These are phyloP conservation scores for Xanthia icteritia DNA, from an alignment of 2,888 invertebrate genomes.

Conservation along the genomic window DNA sequence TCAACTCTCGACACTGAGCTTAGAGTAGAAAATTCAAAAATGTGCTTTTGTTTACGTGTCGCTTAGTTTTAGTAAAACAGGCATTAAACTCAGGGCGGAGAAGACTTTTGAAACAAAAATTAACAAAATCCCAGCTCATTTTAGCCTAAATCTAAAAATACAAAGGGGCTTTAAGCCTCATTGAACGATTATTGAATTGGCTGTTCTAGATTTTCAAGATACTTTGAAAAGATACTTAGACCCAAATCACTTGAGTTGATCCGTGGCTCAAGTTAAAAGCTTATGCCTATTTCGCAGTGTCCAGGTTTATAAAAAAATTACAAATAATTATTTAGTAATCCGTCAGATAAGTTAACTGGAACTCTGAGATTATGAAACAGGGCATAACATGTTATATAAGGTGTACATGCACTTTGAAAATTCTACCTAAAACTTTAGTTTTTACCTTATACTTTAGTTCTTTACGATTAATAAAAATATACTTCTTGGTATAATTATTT, in stretches of 20 bases:
- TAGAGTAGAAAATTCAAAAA: background rate
- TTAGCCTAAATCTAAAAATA: background rate
- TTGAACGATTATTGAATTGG: conserved; percentile 45
- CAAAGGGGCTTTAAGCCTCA: conserved; percentile 23
- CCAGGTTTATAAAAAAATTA: background rate
- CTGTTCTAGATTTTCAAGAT: conserved; percentile 33
- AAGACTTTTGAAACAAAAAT: background rate
- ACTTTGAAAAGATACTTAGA: conserved; percentile 22
- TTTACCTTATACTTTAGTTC: too few relatives aligned
- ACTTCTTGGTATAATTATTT: too few relatives aligned
- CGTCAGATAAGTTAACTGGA: too few relatives aligned
- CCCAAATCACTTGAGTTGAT: conserved; percentile 46
- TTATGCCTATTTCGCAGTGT: background rate
- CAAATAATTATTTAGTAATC: too few relatives aligned
- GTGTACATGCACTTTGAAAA: too few relatives aligned
- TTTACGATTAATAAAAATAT: too few relatives aligned
- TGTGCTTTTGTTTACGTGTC: background rate
- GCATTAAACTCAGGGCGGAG: too few relatives aligned
- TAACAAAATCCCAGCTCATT: conserved; percentile 27
- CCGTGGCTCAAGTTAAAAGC: conserved; percentile 24
- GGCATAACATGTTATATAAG: too few relatives aligned
- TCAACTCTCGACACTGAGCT: background rate
- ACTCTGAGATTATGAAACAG: too few relatives aligned
- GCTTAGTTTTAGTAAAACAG: too few relatives aligned
- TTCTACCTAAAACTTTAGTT: too few relatives aligned